Percentiles rank a stretch among this genome's conserved stretches.
phyloP scores from a whole-genome alignment of 2,888 invertebrate genomes.

The Cerceris rybyensis region DNA sequence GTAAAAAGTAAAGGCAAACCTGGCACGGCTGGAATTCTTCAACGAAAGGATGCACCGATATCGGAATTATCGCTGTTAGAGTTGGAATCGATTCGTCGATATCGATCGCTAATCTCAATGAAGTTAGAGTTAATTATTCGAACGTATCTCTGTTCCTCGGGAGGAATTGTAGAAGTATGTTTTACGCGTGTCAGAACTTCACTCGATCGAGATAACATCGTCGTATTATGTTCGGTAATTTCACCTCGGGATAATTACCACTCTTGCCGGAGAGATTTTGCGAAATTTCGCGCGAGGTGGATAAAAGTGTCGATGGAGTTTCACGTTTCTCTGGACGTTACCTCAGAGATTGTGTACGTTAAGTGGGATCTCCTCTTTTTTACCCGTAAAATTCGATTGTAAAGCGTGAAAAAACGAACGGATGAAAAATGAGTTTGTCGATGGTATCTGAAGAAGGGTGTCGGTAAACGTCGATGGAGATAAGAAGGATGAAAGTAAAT shows the following conservation, averaged over 20 bases:
- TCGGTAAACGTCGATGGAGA: background rate
- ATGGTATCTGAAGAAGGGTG: background rate
- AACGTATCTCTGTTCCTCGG: background rate
- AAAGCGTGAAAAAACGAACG: too few relatives aligned
- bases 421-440: too few relatives aligned
- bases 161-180: background rate
- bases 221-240: too few relatives aligned
- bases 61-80: constrained; percentile 44
- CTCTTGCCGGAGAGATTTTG: too few relatives aligned
- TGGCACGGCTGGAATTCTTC: constrained; percentile 40
- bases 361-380: too few relatives aligned
- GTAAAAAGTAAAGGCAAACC: constrained; percentile 17
- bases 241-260: too few relatives aligned
- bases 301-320: too few relatives aligned
- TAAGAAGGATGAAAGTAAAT: constrained; percentile 40
- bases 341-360: too few relatives aligned
- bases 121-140: constrained; percentile 34
- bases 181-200: background rate
- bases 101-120: constrained; percentile 13
- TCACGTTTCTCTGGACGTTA: too few relatives aligned
- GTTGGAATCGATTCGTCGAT: constrained; percentile 24
- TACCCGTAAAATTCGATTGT: too few relatives aligned
- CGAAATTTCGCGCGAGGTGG: too few relatives aligned
- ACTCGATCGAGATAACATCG: too few relatives aligned
- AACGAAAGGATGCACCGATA: constrained; percentile 25